These are phyloP conservation scores for Eretmocerus hayati DNA, from an alignment of 2,888 invertebrate genomes.

Conservation along the genomic window DNA sequence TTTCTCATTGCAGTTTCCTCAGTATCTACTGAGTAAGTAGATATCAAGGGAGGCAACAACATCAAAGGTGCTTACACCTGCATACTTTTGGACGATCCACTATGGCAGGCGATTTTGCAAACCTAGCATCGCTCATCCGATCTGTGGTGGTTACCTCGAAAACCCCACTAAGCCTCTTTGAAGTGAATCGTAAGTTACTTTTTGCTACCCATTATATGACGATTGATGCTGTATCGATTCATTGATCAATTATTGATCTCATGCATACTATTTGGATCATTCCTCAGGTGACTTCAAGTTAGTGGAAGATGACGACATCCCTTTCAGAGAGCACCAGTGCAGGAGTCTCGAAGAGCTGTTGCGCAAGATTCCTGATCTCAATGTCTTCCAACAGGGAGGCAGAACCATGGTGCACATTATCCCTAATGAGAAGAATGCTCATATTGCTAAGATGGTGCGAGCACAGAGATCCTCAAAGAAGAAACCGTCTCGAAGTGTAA, in stretches of 20 bases:
- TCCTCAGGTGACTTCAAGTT: slow-evolving; percentile 55
- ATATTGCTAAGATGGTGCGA: slow-evolving; percentile 49
- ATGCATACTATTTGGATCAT: not conserved
- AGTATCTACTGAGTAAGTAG: no score
- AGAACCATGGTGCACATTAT: slow-evolving; percentile 55
- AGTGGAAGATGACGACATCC: slow-evolving; percentile 59
- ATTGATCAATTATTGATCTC: not conserved
- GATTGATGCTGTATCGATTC: not conserved
- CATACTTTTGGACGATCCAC: not conserved
- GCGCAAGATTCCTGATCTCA: slow-evolving; percentile 53
- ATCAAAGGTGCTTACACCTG: no score
- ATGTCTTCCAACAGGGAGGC: slow-evolving; percentile 49
- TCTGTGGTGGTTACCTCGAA: slow-evolving; percentile 52
- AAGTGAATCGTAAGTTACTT: slow-evolving; percentile 51
- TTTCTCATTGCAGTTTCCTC: no score
- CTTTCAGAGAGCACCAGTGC: slow-evolving; percentile 57
- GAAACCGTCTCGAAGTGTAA: slow-evolving; percentile 12
- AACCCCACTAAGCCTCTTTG: slow-evolving; percentile 49
- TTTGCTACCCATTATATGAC: not conserved
- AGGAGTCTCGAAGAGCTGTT: slow-evolving; percentile 55
- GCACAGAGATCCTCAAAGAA: slow-evolving; percentile 38
- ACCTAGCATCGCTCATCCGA: slow-evolving; percentile 42
- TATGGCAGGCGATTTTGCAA: not conserved
- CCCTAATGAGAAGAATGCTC: slow-evolving; percentile 54
- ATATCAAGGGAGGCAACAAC: no score